phyloP scores from a whole-genome alignment of 92 coral and sea anemone genomes.

The Phenganax marumi region DNA sequence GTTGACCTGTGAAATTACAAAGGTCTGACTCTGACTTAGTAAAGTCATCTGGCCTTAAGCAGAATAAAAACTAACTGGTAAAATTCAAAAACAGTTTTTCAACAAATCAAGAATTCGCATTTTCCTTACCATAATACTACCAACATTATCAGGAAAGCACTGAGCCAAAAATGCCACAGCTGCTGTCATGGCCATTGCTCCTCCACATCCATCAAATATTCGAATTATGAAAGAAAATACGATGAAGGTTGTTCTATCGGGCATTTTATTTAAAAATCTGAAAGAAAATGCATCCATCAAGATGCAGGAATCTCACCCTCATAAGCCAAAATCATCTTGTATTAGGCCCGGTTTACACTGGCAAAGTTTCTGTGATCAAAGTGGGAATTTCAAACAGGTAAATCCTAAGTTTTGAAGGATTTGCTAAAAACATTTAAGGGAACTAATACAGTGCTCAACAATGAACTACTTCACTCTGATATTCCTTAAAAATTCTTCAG shows the following conservation, averaged over 20 bases:
- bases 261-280: conserved; percentile 82
- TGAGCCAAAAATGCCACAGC: conserved; percentile 92
- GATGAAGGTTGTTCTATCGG: conserved; percentile 68
- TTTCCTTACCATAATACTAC: conserved; percentile 69
- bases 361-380: too few species aligned
- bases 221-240: conserved; percentile 77
- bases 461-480: too few species aligned
- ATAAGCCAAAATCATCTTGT: neutral
- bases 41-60: neutral
- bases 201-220: conserved; percentile 77
- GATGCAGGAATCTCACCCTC: neutral
- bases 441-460: too few species aligned
- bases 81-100: neutral
- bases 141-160: conserved; percentile 73
- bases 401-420: too few species aligned
- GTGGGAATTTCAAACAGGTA: too few species aligned
- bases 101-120: neutral
- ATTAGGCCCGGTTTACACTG: too few species aligned
- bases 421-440: too few species aligned
- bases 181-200: conserved; percentile 82
- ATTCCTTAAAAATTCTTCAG: too few species aligned
- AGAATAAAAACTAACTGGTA: neutral
- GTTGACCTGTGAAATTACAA: neutral
- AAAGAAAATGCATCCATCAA: neutral
- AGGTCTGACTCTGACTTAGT: neutral